phyloP scores from a whole-genome alignment of 2,888 invertebrate genomes.

The Hirudinaria manillensis region DNA sequence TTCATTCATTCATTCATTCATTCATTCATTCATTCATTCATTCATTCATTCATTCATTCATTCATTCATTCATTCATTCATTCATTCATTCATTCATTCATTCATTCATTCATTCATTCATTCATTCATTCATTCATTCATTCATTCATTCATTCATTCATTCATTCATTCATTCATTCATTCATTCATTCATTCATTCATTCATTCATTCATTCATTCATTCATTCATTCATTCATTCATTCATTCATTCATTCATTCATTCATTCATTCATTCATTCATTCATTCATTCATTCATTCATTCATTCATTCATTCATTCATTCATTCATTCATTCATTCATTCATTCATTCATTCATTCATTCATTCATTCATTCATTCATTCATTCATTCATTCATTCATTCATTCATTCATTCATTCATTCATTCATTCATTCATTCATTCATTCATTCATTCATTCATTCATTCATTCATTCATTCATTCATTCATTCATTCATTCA shows the following conservation, averaged over 20 bases:
- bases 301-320: constrained; percentile 12
- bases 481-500: constrained; percentile 20
- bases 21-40: no score
- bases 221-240: constrained; percentile 11
- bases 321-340: neutral
- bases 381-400: neutral
- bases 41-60: constrained; percentile 20
- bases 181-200: neutral
- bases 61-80: no score
- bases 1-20: constrained; percentile 11
- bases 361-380: neutral
- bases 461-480: no score
- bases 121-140: neutral
- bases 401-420: neutral
- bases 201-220: neutral
- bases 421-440: neutral
- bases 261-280: constrained; percentile 20
- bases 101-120: neutral
- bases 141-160: neutral
- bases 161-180: neutral
- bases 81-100: constrained; percentile 12
- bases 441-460: constrained; percentile 11
- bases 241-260: no score
- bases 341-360: neutral
- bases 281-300: no score